Percentiles rank a stretch among this genome's conserved stretches.
These are phyloP conservation scores for Pipistrellus pipistrellus DNA, from an alignment of 2,797 vertebrate species.

Conservation along the genomic window DNA sequence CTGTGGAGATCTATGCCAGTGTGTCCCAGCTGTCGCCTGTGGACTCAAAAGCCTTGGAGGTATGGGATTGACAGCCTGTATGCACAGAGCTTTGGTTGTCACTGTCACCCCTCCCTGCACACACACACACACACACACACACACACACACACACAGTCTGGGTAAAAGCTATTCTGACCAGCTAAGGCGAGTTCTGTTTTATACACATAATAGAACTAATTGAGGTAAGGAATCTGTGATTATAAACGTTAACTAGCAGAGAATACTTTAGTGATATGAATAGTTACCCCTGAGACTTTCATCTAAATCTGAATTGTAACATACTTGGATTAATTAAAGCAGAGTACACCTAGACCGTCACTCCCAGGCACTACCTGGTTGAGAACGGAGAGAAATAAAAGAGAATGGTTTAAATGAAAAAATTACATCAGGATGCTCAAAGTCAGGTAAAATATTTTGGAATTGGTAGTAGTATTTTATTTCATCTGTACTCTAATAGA, in stretches of 20 bases:
- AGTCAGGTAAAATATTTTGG: neutral
- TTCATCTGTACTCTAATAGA: neutral
- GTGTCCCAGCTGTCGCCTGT: conserved; percentile 93
- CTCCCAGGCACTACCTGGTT: neutral
- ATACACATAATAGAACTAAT: neutral
- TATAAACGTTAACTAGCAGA: conserved; percentile 20
- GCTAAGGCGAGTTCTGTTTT: neutral
- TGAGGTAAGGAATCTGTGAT: neutral
- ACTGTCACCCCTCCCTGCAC: neutral
- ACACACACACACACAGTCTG: too few species aligned
- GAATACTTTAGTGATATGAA: neutral
- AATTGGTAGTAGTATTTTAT: neutral
- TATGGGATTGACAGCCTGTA: conserved; percentile 70
- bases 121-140: neutral
- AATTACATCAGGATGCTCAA: neutral
- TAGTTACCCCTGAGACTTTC: neutral
- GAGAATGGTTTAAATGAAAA: neutral
- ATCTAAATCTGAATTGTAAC: conserved; percentile 4
- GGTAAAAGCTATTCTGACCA: neutral
- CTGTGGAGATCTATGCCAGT: conserved; percentile 96
- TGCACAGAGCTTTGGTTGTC: neutral
- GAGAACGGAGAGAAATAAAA: neutral
- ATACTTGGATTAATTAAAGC: conserved; percentile 4
- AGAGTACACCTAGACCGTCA: neutral
- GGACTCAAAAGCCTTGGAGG: conserved; percentile 94